These are phyloP conservation scores for Athalia cordata DNA, from an alignment of 2,888 invertebrate genomes.

Conservation along the genomic window DNA sequence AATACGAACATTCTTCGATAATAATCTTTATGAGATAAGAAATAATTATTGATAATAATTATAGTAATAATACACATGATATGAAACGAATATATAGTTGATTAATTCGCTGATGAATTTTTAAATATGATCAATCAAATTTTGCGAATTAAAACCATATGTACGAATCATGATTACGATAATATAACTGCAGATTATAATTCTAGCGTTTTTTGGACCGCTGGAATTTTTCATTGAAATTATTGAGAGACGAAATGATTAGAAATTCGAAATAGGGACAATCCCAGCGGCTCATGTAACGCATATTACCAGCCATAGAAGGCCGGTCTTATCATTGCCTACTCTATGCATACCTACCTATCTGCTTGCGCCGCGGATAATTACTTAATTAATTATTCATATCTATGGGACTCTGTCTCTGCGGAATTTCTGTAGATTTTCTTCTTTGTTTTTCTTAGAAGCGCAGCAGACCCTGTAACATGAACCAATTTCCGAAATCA, in stretches of 20 bases:
- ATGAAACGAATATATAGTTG: background rate
- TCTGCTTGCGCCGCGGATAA: constrained; percentile 37
- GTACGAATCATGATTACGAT: background rate
- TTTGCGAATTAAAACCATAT: constrained; percentile 18
- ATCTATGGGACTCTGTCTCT: background rate
- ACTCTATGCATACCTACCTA: constrained; percentile 34
- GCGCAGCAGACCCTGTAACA: too few species aligned
- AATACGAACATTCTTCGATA: background rate
- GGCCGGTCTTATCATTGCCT: constrained; percentile 40
- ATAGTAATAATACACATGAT: background rate
- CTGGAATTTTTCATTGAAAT: constrained; percentile 1
- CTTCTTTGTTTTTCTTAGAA: too few species aligned
- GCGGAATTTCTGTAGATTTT: background rate
- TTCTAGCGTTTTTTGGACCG: constrained; percentile 16
- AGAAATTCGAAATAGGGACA: background rate
- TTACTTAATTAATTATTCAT: background rate
- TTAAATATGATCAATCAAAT: background rate
- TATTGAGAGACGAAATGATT: background rate
- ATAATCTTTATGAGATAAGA: background rate
- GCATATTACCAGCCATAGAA: background rate
- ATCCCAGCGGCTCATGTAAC: constrained; percentile 14
- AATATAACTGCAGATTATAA: background rate
- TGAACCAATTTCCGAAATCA: too few species aligned
- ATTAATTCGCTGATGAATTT: background rate
- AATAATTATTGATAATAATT: background rate